Evolutionary conservation across 2,888 invertebrate genomes (phyloP), one percentile per base, ranked within the genome.

Genomic region (Drosophila sordidapex): DNA sequence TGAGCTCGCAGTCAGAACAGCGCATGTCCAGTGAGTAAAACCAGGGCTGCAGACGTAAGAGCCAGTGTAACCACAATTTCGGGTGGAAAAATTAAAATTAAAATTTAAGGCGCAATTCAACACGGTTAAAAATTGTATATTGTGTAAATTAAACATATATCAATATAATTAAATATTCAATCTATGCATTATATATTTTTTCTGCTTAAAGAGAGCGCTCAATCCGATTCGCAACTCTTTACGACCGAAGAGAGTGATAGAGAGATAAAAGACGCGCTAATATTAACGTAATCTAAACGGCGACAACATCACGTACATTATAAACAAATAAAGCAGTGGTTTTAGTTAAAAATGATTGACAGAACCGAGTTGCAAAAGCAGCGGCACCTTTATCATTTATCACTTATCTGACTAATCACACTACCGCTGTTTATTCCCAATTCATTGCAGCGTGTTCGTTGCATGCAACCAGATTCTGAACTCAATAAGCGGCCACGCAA

Each of bases 401-500:
- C 64, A 68, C 51, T 66, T 66, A 51, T 53, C 57, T 56, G 36
- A 40, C 33, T 59, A 72, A 63, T 72, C 53, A 56, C 51, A 61
- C 25, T 43, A 36, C 33, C 29, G 8, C 31, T 57, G 21, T 46
- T 59, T 53, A 57, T 40, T 60, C 8, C 10, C 59, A 69, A 51
- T 64, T n/a, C 35, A 79, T 91, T 52, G 2, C 69, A 93, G 93
- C 92, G 92, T 38, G 87, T 91, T 54, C 93, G 92, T 75, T 91
- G 87, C 59, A 92, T 93, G 89, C 93, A 92, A 79, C 91, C 93
- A 11, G 91, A 91, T 59, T 90, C 91, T 1, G 93, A 93, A 64
- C 84, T 87, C 54, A 89, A 86, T 59, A 91, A 85, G 56, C 82
- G 90, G 31, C 68, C 83, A 63, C 87, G 86, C 13, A 81, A 79